Percentiles rank a stretch among this genome's conserved stretches.
These are phyloP conservation scores for Triplophysa bombifrons DNA, from an alignment of 2,797 vertebrate species.

Conservation along the genomic window DNA sequence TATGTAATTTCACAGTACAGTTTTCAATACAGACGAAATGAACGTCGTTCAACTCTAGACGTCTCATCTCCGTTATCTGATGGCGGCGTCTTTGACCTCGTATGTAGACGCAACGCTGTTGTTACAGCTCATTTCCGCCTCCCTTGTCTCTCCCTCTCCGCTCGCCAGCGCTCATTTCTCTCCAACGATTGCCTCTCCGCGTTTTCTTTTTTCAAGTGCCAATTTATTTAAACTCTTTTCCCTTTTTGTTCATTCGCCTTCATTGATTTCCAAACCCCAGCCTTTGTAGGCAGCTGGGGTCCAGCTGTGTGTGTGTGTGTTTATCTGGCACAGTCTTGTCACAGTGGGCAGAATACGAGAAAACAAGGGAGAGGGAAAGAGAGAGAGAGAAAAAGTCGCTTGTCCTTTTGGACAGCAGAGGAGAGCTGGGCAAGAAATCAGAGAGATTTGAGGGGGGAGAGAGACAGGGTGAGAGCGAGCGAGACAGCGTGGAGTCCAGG, in stretches of 20 bases:
- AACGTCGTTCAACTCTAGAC: neutral
- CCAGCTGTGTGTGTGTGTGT: slow-evolving; percentile 76
- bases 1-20: neutral
- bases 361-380: slow-evolving; percentile 61
- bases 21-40: neutral
- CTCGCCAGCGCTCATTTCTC: slow-evolving; percentile 51
- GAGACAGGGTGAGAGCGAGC: slow-evolving; percentile 52
- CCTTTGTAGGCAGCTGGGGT: slow-evolving; percentile 83
- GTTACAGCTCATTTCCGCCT: slow-evolving; percentile 51
- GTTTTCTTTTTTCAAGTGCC: slow-evolving; percentile 81
- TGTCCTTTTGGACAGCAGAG: slow-evolving; percentile 58
- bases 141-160: slow-evolving; percentile 42
- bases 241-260: slow-evolving; percentile 84
- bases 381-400: slow-evolving; percentile 61
- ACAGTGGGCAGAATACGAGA: slow-evolving; percentile 77
- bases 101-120: slow-evolving; percentile 4
- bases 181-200: slow-evolving; percentile 65
- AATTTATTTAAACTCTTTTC: slow-evolving; percentile 82
- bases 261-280: slow-evolving; percentile 87
- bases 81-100: slow-evolving; percentile 19
- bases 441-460: slow-evolving; percentile 46
- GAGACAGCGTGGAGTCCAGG: slow-evolving; percentile 75
- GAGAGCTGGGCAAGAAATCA: slow-evolving; percentile 57
- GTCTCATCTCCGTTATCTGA: slow-evolving; percentile 7
- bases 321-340: slow-evolving; percentile 75